Evolutionary conservation across 2,888 invertebrate genomes (phyloP), one percentile per base, ranked within the genome.

Genomic region (Ommatoiulus sabulosus): DNA sequence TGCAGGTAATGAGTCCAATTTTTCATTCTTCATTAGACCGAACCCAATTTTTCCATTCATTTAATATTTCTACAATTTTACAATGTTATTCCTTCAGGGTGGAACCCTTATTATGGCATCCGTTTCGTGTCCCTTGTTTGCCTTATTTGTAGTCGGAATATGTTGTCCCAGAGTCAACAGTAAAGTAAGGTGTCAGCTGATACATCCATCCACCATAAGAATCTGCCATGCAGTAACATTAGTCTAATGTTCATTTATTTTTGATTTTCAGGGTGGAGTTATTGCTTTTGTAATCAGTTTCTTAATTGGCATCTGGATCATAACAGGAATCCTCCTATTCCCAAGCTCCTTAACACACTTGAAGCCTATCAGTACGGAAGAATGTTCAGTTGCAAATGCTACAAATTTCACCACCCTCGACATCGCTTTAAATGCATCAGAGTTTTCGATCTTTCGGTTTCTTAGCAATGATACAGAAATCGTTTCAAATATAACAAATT

Each of bases 141-240:
- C 85, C 85, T 85, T 85, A 46, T 85, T 85, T 85, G 46, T 85
- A 7, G 20, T 85, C 85, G 85, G 85, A n/a, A 12, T 85, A 44
- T 44, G 3, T 15, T 85, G 2, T 44, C 85, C 85, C 2, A 85
- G 85, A 85, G 85, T 44, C 20, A 85, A 20, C 44, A 85, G n/a
- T 3, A 85, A 85, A 46, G 85, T 44, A 85, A 44, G 85, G 0
- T 5, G 3, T 72, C 24, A 72, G 72, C 17, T 15, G 3, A 63
- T 63, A 20, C 5, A 63, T 20, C n/a, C 1, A 57, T 15, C 4
- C 15, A 63, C 4, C 63, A 20, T 63, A 63, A 48, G 17, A 15
- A 52, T 52, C 17, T 52, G 10, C 15, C 17, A 10, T 52, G 52
- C 10, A 12, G 12, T 48, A 7, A 17, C 12, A 52, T 52, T 20